These are phyloP conservation scores for Drosophila kepulauana DNA, from an alignment of 1,140 invertebrate species.

Conservation along the genomic window DNA sequence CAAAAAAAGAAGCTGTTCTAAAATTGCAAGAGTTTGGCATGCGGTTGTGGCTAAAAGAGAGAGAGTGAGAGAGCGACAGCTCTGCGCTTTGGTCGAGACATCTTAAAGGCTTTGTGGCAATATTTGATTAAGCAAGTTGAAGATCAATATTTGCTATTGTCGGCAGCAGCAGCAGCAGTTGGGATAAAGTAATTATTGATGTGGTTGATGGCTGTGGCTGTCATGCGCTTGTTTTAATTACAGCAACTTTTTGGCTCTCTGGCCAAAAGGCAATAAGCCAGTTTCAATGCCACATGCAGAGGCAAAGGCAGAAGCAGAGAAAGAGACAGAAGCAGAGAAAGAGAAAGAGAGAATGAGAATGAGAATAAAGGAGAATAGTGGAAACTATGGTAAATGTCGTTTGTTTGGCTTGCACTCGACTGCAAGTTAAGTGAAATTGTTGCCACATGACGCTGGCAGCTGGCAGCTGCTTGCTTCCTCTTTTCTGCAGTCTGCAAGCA, in stretches of 20 bases:
- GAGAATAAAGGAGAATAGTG: no score
- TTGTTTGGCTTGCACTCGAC: slow-evolving; percentile 60
- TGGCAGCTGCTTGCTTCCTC: background rate
- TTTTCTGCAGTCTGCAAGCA: background rate
- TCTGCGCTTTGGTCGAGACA: background rate
- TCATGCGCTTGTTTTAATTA: slow-evolving; percentile 54
- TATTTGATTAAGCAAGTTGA: slow-evolving; percentile 36
- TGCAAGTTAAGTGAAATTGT: slow-evolving; percentile 47
- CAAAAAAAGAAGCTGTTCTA: background rate
- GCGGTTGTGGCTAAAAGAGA: background rate
- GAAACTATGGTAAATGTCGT: slow-evolving; percentile 43
- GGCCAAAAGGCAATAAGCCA: slow-evolving; percentile 52
- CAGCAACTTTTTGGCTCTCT: slow-evolving; percentile 43
- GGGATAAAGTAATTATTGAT: slow-evolving; percentile 63
- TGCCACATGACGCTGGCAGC: slow-evolving; percentile 25
- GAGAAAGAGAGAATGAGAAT: background rate
- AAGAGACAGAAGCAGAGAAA: background rate
- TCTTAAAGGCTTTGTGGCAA: slow-evolving; percentile 12
- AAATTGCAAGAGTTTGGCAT: background rate
- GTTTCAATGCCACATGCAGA: background rate
- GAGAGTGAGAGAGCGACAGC: background rate
- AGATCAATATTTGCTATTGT: slow-evolving; percentile 27
- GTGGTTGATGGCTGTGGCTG: slow-evolving; percentile 30
- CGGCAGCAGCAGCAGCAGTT: slow-evolving; percentile 7
- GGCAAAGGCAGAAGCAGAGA: no score